These are phyloP conservation scores for Odontocerum albicorne DNA, from an alignment of 2,888 invertebrate genomes.

Conservation along the genomic window DNA sequence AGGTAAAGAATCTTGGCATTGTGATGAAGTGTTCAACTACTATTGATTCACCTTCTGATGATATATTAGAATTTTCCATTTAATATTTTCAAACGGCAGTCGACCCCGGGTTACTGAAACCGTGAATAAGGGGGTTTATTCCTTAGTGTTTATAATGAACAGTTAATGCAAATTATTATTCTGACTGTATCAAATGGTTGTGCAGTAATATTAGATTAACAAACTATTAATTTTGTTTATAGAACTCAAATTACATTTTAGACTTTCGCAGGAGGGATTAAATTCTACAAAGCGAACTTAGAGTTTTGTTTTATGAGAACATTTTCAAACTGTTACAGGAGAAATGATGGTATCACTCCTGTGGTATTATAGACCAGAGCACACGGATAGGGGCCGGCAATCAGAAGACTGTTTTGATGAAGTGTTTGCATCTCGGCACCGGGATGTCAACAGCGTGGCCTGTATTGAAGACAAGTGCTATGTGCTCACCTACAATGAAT, in stretches of 20 bases:
- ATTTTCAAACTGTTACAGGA: too few species aligned
- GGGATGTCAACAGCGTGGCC: conserved; percentile 94
- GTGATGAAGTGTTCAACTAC: too few species aligned
- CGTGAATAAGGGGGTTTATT: too few species aligned
- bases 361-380: conserved; percentile 98
- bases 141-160: too few species aligned
- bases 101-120: too few species aligned
- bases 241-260: not conserved
- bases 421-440: conserved; percentile 93
- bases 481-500: conserved; percentile 94
- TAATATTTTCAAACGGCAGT: too few species aligned
- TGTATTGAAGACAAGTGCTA: conserved; percentile 98
- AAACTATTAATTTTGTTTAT: not conserved
- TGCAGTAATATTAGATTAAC: too few species aligned
- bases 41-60: too few species aligned
- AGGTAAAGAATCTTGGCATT: too few species aligned
- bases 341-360: conserved; percentile 97
- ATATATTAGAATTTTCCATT: too few species aligned
- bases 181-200: too few species aligned
- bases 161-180: too few species aligned
- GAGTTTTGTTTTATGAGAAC: not conserved
- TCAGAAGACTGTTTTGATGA: conserved; percentile 84
- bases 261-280: not conserved
- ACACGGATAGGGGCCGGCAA: conserved; percentile 87
- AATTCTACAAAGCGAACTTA: conserved; percentile 11